Conservation (phyloP, 2,888 invertebrate genomes). For the Willowsia nigromaculata region DNA sequence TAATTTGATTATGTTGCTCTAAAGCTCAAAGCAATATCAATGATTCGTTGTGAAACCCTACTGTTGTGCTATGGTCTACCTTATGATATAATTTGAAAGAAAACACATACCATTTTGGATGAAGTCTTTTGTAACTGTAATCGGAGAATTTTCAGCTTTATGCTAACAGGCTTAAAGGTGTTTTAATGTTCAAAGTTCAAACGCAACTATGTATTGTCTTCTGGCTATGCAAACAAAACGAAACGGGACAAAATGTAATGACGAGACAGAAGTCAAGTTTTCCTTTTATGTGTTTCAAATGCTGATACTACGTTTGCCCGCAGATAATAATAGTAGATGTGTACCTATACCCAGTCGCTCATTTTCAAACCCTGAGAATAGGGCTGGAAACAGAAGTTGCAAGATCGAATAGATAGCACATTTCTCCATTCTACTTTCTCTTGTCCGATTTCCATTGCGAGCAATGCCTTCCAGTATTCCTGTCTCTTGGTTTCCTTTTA, state of each 20-base stretch:
- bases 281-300: not conserved
- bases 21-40: too few species aligned
- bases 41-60: too few species aligned
- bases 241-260: not conserved
- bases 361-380: not conserved
- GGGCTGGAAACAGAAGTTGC: not conserved
- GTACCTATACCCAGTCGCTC: not conserved
- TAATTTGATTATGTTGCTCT: too few species aligned
- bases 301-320: not conserved
- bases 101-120: too few species aligned
- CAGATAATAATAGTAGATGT: not conserved
- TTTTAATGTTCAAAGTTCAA: not conserved
- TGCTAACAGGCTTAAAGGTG: not conserved
- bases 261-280: not conserved
- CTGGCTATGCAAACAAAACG: not conserved
- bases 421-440: not conserved
- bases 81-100: too few species aligned
- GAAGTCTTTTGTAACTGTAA: not conserved
- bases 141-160: not conserved
- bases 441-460: not conserved
- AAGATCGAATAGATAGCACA: slow-evolving; percentile 11
- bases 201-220: not conserved
- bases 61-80: too few species aligned
- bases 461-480: not conserved
- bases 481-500: not conserved